Evolutionary conservation across 1,140 invertebrate genomes (phyloP), one percentile per base, ranked within the genome.

Genomic region (Drosophila mojavensis): DNA sequence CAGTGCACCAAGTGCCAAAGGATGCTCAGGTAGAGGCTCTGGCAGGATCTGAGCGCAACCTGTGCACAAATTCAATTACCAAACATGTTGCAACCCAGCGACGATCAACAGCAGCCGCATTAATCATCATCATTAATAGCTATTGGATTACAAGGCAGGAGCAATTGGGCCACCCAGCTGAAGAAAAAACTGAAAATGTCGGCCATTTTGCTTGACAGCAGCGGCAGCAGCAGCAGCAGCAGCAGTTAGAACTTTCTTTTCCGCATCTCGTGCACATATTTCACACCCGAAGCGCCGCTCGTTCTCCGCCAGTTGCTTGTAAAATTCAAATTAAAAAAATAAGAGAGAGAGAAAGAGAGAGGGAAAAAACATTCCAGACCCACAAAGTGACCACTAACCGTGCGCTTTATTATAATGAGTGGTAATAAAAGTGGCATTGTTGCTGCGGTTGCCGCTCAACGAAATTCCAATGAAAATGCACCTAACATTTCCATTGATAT

Each of bases 401-500:
- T 81, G 86, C 86, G 86, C 82, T 90, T 90, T 90, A 90, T 83
- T 90, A 86, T 90, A 90, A 90, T 90, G 88, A 90, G 79, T 80
- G 86, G 77, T 69, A 86, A 90, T 90, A 90, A 90, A 72, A 86
- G 74, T 77, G 81, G 77, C 76, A 67, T 83, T 78, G 77, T 85
- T 85, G 51, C 58, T 59, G 77, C 39, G 20, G 61, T 62, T 39
- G 63, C 58, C 60, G 60, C 51, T 55, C 55, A 67, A 68, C 74
- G 66, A 55, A 80, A 88, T 89, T 89, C 84, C 84, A 84, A 75
- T 68, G 84, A 89, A 89, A 89, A 89, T 89, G 80, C 84, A 88
- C 79, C 84, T 74, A 71, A 71, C 56, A 56, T 80, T 73, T 76
- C 75, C 83, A 88, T 88, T 88, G 83, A 84, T 84, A 67, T 41